Base-by-base conservation (phyloP, 2,113 vertebrate genomes). In the Sciurus niger region DNA sequence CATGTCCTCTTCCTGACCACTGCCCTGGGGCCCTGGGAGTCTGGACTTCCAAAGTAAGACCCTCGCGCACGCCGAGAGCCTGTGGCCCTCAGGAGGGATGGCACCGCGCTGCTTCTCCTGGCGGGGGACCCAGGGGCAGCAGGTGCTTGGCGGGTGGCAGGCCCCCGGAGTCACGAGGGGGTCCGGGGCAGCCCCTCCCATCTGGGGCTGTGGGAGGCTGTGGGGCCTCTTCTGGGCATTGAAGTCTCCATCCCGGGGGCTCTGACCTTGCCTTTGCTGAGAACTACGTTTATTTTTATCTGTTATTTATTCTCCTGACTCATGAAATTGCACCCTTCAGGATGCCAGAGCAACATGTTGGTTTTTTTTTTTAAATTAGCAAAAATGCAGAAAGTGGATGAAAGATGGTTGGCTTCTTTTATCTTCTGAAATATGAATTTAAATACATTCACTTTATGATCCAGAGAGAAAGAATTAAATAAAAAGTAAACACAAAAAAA, bases 271-370 rank as follows among this genome's bases (percentile, higher is more conserved):
- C 96, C 93, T 95, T 87, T 74, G 70, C 96, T 46, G 70, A 74
- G 87, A 96, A 53, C 76, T 22, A 34, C 83, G 32, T 95, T 94
- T 91, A 93, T 93, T 96, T 97, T 94, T 96, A 89, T 97, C 96
- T 96, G 96, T 96, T 96, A 92, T 96, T 97, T 96, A 94, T 94
- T 93, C 97, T 95, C 97, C 97, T 96, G 95, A 97, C 92, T 97
- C 97, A 97, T 84, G 94, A 91, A 94, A 96, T 84, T 88, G 84
- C 63, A 87, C 95, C 94, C 97, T 95, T 96, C 93, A 95, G 76
- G 84, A 90, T 86, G 97, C 76, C 87, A 70, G 96, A 10, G 95
- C 83, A 95, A 93, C 96, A 97, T 78, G 85, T 89, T 95, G 72
- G 72, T 58, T n/a, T 53, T 48, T 48, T 58, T 58, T 58, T 58